Evolutionary conservation across 2,888 invertebrate species (phyloP), one percentile per base, ranked within the genome.

Genomic region (Belgica antarctica): DNA sequence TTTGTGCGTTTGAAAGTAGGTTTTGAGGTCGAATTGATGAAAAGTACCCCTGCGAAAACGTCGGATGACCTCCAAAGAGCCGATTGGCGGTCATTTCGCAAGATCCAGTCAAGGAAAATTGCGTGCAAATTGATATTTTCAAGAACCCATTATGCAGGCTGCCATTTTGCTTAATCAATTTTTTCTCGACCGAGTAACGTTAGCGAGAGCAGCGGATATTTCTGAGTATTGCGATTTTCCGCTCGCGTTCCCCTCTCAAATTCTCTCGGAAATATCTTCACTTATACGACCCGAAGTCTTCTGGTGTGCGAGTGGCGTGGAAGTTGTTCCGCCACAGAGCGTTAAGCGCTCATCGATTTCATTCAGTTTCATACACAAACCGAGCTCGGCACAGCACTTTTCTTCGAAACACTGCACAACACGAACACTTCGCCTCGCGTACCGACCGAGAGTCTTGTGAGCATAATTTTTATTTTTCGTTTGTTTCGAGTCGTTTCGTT

Each of bases 381-480:
- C 41, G 41, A 41, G 34, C 52, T 7, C 7, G 52, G 12, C 22
- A 19, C 52, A 52, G 12, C 46, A 15, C 17, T 10, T 46, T n/a
- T n/a, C 12, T n/a, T 52, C 22, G 22, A 52, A 10, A 19, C 5
- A 52, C 52, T 52, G 22, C 10, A 10, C 8, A 7, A 10, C 34
- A 8, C 34, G 34, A 10, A 7, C 34, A 34, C 36, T 62, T 62
- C n/a, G n/a, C n/a, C n/a, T 34, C 62, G 34, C 31, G 24, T 22
- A 62, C 62, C 34, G 36, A 17, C 27, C 28, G 47, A 66, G 52
- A 27, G 41, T 47, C 52, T 66, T 46, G 62, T 66, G 66, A 66
- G 66, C 46, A 66, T 66, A 66, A 66, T 25, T 41, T 41, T 66
- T 66, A 66, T 66, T 66, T 66, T 66, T 66, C 66, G 25, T 66